Base-by-base conservation (phyloP, 2,797 vertebrate genomes). In the Typhlichthys subterraneus region DNA sequence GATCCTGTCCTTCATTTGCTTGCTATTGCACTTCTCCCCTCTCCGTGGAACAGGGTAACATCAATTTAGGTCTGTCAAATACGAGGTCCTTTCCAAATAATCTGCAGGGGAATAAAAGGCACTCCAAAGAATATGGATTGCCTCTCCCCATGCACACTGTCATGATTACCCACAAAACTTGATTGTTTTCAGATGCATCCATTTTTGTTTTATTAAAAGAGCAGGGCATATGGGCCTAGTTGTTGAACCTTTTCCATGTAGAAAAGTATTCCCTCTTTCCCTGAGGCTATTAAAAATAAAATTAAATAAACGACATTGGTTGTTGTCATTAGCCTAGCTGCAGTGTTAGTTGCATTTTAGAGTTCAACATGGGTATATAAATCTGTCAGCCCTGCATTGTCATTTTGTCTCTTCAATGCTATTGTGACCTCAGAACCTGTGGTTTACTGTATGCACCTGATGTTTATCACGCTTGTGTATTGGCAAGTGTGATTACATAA, bases 41-140 rank as follows among this genome's bases (percentile, higher is more conserved):
- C 53, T 19, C 63, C 31, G 42, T 62, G 72, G 61, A 75, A 63
- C 38, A 48, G 65, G 72, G 73, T 67, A 59, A 38, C 71, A 84
- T 81, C 67, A 69, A 76, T 82, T 76, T 65, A 70, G 54, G 14
- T 15, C 53, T 80, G 79, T 80, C 79, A 75, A 67, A 76, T 71
- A 69, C 56, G 52, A 67, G 65, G 61, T 69, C 54, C 48, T 69
- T 73, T 57, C 80, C 57, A 81, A 58, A 72, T 57, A 72, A 74
- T 78, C 68, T 67, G 47, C 42, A 7, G 61, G 59, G 38, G 38
- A 51, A 63, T 45, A 59, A 45, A 23, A 42, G 51, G 48, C 55
- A 29, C 51, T 57, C 58, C 31, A 60, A 63, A 51, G 56, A 65
- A 55, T 71, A 67, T 54, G 23, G 59, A 80, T 71, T 63, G 54